Base-by-base conservation (phyloP, 2,113 vertebrate genomes). In the Helogale parvula region DNA sequence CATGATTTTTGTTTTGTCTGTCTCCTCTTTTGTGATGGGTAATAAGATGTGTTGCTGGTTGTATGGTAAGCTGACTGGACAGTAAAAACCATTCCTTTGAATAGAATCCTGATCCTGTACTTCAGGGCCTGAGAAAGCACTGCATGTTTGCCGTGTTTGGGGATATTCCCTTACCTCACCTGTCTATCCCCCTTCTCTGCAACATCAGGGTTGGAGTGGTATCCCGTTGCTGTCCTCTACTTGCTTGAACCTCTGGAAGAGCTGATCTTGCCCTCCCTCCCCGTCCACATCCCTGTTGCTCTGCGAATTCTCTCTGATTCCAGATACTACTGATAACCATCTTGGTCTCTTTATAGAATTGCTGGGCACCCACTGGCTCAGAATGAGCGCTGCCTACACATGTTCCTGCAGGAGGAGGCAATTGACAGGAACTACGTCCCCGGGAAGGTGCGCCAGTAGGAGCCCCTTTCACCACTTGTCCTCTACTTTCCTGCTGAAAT, bases 351-450 rank as follows among this genome's bases (percentile, higher is more conserved):
- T 98, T 99, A 74, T 98, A 99, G 99, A 99, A 99, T 99, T 99
- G 99, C 99, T 94, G 99, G 99, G 98, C 99, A 99, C 96, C 99
- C 99, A 14, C 98, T 99, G 99, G 99, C 99, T 98, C 99, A 99
- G 99, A 99, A 99, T 0, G 99, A 99, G 98, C 99, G 99, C 98
- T 99, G 99, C 99, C 99, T 99, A 99, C 99, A 99, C 98, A 99
- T 99, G 99, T 99, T 99, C 98, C 99, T 99, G 98, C 99, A 99
- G 98, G 99, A 99, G 86, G 99, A 99, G 98, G 98, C 99, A 98
- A 99, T 99, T 92, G 99, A 99, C 99, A 99, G 99, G 97, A 99
- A 99, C 99, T 99, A 99, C 97, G 99, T 99, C 99, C 99, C 99
- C 35, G 99, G 99, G 99, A 99, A 99, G 99, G 99, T 99, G 99